Base-by-base conservation (phyloP, 2,113 vertebrate species). In the Lagenorhynchus albirostris region DNA sequence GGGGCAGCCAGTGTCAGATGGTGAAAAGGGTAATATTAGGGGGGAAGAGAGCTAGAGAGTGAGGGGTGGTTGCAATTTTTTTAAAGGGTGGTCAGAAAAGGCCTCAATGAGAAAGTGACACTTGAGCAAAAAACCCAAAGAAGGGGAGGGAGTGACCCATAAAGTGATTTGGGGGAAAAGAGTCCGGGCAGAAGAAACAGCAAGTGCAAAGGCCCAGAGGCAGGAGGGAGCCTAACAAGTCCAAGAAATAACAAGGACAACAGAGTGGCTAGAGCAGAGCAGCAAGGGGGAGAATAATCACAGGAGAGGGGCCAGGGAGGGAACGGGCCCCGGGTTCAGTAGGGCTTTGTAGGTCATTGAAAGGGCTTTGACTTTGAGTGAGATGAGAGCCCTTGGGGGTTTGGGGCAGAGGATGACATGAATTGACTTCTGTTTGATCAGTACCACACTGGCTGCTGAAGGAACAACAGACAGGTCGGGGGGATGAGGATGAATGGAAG, bases 201-300 rank as follows among this genome's bases (percentile, higher is more conserved):
- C 38, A 84, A 90, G 36, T 50, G 33, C 70, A 95, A 90, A 94
- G 80, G n/a, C 21, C 70, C 47, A 23, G 77, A 41, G 90, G 94
- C 53, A 26, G 31, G 12, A 83, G 58, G 55, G 11, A 68, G 23
- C 36, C 20, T 73, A 53, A 10, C 17, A 23, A 55, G 25, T 29
- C 80, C 62, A 91, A 81, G 21, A 50, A 74, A 63, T 29, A 79
- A 33, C 13, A 89, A 83, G 38, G 58, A 79, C 68, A 74, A 36
- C 33, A 73, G 84, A 77, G 15, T 50, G 53, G 31, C 44, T 47
- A 18, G 80, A 91, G 38, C 11, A 33, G 18, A 79, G 25, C 23
- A 76, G 70, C 33, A 33, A 86, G 8, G 2, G 6, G 13, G 55
- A 53, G 36, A 68, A 8, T 21, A 41, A 60, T 0, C 29, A n/a